Evolutionary conservation across 2,797 vertebrate species (phyloP).

Genomic region (Neoniphon sammara): DNA sequence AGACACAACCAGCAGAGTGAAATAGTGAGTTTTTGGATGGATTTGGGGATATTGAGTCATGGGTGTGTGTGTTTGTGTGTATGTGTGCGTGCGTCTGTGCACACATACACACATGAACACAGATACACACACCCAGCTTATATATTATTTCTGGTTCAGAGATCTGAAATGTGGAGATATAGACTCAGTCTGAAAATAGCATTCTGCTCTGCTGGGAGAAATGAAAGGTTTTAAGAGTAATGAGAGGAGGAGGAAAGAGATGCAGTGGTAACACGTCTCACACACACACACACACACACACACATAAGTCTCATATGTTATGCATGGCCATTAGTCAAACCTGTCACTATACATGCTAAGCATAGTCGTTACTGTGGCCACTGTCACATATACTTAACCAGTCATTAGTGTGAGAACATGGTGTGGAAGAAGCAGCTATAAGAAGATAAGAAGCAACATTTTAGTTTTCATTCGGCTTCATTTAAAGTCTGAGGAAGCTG

Average conservation of each 20-base stretch:
- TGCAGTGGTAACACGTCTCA: slow-evolving; percentile 12
- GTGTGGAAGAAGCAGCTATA: slow-evolving; percentile 18
- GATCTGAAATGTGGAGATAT: slow-evolving; percentile 59
- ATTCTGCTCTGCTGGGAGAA: slow-evolving; percentile 31
- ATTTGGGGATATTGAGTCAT: background rate
- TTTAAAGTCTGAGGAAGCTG: slow-evolving; percentile 16
- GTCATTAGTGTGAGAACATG: slow-evolving; percentile 59
- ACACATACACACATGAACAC: background rate
- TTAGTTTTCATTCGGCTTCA: slow-evolving; percentile 27
- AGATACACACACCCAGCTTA: slow-evolving; percentile 6
- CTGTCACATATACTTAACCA: slow-evolving; percentile 48
- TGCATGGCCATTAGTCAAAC: slow-evolving; percentile 64
- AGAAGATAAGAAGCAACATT: slow-evolving; percentile 34
- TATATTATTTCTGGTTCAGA: slow-evolving; percentile 23
- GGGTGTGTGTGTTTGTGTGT: background rate
- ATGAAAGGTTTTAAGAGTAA: slow-evolving; percentile 61
- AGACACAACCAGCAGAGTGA: slow-evolving; percentile 4
- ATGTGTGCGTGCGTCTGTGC: background rate
- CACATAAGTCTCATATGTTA: slow-evolving; percentile 17
- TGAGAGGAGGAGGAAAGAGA: slow-evolving; percentile 59
- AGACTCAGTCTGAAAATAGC: slow-evolving; percentile 61
- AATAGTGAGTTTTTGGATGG: slow-evolving; percentile 12
- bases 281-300: slow-evolving; percentile 3
- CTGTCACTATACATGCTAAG: slow-evolving; percentile 48
- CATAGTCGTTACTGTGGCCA: slow-evolving; percentile 43